Base-by-base conservation (phyloP, 2,113 vertebrate species). In the Corythornis cristatus region DNA sequence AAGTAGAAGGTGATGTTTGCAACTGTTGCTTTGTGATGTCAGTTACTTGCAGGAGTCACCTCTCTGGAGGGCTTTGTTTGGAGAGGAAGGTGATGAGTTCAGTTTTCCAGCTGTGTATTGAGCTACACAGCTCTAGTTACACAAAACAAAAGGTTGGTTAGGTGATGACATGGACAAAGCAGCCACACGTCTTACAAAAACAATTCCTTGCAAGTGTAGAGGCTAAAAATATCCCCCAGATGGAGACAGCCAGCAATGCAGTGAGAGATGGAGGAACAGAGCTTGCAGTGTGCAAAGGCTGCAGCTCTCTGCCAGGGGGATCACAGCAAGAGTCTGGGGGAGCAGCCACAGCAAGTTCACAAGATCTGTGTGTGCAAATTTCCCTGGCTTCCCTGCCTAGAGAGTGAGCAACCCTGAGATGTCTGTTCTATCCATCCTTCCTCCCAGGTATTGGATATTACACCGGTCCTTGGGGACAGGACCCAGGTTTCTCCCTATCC, bases 381-480 rank as follows among this genome's bases (percentile, higher is more conserved):
- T 84, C 53, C 64, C 40, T 88, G 66, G 29, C 51, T 91, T 93
- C 65, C 20, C 23, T 26, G 51, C 40, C 31, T 40, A 17, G 21
- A 82, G 60, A 60, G 8, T 5, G 25, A 61, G 75, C 40, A 65
- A 23, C 37, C 79, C 62, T 4, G 0, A 74, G 48, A 86, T 21
- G 22, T 28, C 67, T 84, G 31, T 37, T 65, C 77, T 58, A 33
- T 14, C 64, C 56, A 33, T 70, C 54, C 31, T 58, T 86, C 40
- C 48, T 86, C 25, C 16, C 33, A 82, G 45, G 45, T 42, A 60
- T 53, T 33, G 35, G 61, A 31, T 29, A 48, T 37, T 48, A 16
- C 0, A 0, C 81, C n/a, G 81, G 31, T 26, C 23, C 16, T 35
- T 28, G 28, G 29, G 23, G 26, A 18, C 1, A 0, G 43, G 42